These are phyloP conservation scores for Tachina grossa DNA, from an alignment of 2,888 invertebrate species.

Conservation along the genomic window DNA sequence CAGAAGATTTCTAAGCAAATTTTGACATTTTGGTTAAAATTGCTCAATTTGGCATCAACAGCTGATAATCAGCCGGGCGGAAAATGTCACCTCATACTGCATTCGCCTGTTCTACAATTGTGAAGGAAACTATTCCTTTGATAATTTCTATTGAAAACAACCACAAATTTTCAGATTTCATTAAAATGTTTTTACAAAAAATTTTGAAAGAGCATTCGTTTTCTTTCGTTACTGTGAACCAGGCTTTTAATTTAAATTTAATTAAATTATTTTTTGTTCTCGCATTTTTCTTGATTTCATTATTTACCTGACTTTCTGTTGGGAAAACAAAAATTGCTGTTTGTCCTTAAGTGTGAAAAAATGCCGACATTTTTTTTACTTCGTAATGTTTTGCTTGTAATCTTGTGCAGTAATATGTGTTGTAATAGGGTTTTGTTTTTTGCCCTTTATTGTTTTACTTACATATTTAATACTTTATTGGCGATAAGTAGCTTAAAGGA, in stretches of 20 bases:
- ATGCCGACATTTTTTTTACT: background rate
- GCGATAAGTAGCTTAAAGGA: conserved; percentile 60
- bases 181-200: too few species aligned
- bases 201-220: too few species aligned
- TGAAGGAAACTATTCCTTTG: too few species aligned
- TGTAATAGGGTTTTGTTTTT: conserved; percentile 1
- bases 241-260: conserved; percentile 10
- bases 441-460: conserved; percentile 10
- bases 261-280: background rate
- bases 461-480: background rate
- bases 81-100: too few species aligned
- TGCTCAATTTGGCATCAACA: too few species aligned
- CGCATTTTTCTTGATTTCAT: background rate
- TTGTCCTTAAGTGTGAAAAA: conserved; percentile 14
- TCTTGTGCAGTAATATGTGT: conserved; percentile 36
- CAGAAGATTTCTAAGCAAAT: too few species aligned
- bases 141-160: too few species aligned
- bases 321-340: background rate
- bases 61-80: too few species aligned
- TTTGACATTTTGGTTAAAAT: too few species aligned
- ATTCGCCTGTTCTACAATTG: too few species aligned
- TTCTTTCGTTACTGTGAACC: too few species aligned
- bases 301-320: background rate
- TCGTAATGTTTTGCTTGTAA: conserved; percentile 37
- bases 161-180: too few species aligned